Evolutionary conservation across 2,888 invertebrate species (phyloP), one percentile per base, ranked within the genome.

Genomic region (Sycophila texana): DNA sequence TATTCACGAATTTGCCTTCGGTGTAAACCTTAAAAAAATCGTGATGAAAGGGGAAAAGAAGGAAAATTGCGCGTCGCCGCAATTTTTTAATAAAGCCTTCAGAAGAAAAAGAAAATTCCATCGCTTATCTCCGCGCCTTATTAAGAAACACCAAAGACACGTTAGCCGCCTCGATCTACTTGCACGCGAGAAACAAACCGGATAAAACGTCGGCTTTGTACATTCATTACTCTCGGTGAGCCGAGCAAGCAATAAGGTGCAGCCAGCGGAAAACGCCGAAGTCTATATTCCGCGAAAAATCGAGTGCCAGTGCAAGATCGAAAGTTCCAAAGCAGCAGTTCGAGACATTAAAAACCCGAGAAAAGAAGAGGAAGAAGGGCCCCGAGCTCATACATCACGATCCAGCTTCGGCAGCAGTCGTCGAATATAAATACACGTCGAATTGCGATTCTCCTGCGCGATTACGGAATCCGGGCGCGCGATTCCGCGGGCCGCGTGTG

Each of bases 241-340:
- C 7, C 18, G 22, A 74, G 26, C 74, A 73, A 74, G 60, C 60
- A 79, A 65, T 74, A 70, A 70, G 57, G 58, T 72, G 79, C 74
- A 74, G 75, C 70, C 81, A 65, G 73, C 73, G 79, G 72, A 61
- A 78, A 78, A 73, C 79, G 65, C 61, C 3, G 53, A 63, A 73
- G 73, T 79, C 81, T 82, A 78, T 75, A 71, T 58, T 68, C 61
- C 3, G 20, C 22, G 14, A n/a, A 58, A 71, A 51, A 2, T 26
- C 26, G 3, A 26, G 26, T 3, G 26, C 26, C 26, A 3, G 26
- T 26, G 26, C 26, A 26, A 26, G 26, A 26, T 26, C 26, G 26
- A 26, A 26, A 26, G 26, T 60, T 22, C 22, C 20, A 39, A 39
- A 39, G 39, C 39, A 39, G 39, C 39, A 39, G 7, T 39, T 39